Evolutionary conservation across 2,888 invertebrate species (phyloP), one percentile per base, ranked within the genome.

Genomic region (Aelia acuminata): DNA sequence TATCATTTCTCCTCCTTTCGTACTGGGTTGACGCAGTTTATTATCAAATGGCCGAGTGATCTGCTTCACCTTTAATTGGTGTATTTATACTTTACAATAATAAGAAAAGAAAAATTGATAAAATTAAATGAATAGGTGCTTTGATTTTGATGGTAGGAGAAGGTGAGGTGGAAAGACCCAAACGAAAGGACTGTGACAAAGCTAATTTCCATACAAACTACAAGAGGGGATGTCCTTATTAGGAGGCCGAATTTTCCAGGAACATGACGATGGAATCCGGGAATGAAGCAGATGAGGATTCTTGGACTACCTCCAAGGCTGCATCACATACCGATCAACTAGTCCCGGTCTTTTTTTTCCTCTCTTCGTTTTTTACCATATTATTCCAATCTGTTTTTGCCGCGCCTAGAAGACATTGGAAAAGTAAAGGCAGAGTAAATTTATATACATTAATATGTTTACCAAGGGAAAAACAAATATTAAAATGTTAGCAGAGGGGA

Each of bases 201-300:
- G 80, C 80, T 80, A n/a, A 80, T 80, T 80, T 80, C 43, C 43
- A 80, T 47, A 43, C 43, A 80, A 80, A 47, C 39, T 80, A n/a
- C 43, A 47, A 43, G 80, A 47, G 80, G 43, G 39, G 43, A 80
- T 22, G n/a, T n/a, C 80, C 80, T 80, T 80, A 80, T 80, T 80
- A 80, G 80, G 80, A n/a, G 43, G 39, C 43, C 80, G 43, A 80
- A 80, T 80, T 47, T 80, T 80, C 80, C 43, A 22, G 43, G 80
- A 80, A 80, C 80, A 80, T 39, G 43, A 80, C 43, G 80, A 47
- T 80, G 80, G 80, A 80, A 80, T 80, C n/a, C 80, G n/a, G 80
- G 80, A 80, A 80, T 80, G 80, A 70, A 70, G 63, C 0, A 80
- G 80, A 80, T 43, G 80, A 43, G 80, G 80, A 80, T 80, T 80